These are phyloP conservation scores for Spisula subtruncata DNA, from an alignment of 2,888 invertebrate genomes.

Conservation along the genomic window DNA sequence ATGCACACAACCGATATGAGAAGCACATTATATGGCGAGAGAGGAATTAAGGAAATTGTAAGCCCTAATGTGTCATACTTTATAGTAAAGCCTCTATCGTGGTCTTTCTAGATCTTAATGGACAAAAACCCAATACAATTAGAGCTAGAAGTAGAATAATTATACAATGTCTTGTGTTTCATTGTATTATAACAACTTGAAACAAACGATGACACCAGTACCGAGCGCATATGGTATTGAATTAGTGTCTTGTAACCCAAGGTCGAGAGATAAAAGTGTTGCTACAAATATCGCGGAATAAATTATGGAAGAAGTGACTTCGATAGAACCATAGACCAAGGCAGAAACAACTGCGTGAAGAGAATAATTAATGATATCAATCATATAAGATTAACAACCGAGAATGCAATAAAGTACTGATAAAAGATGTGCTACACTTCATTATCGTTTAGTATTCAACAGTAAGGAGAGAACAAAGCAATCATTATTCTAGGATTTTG, in stretches of 20 bases:
- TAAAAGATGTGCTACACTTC: neutral
- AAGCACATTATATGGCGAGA: too few relatives aligned
- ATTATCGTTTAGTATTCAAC: neutral
- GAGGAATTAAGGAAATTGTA: too few relatives aligned
- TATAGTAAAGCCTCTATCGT: too few relatives aligned
- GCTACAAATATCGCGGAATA: neutral
- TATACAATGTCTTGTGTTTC: too few relatives aligned
- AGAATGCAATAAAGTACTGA: neutral
- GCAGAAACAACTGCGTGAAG: neutral
- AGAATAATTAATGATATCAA: neutral
- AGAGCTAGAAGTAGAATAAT: too few relatives aligned
- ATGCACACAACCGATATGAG: too few relatives aligned
- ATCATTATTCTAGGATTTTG: neutral
- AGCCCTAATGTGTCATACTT: too few relatives aligned
- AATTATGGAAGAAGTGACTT: neutral
- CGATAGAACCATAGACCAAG: neutral
- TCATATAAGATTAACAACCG: neutral
- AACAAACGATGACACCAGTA: neutral
- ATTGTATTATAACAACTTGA: too few relatives aligned
- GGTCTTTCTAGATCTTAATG: too few relatives aligned
- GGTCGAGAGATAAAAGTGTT: neutral
- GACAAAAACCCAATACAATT: too few relatives aligned
- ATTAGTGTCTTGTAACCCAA: neutral
- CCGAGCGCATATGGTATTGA: neutral
- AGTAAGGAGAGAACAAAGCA: neutral